Percentiles rank a stretch among this genome's conserved stretches.
Conservation (phyloP, 2,888 invertebrate genomes). For the Eupithecia exiguata region DNA sequence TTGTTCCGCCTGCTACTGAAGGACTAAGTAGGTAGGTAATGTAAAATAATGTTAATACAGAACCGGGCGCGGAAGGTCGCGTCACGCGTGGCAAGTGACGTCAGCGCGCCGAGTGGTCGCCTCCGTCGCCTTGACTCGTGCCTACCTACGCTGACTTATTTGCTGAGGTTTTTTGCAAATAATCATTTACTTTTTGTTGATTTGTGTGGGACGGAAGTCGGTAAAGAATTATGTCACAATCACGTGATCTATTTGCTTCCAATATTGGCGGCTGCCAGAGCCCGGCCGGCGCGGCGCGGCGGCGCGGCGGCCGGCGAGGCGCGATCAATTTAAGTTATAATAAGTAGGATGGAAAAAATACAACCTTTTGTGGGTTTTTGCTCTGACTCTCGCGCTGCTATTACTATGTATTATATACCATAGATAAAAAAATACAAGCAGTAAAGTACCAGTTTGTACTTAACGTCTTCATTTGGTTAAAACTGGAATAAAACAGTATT, state of each 20-base stretch:
- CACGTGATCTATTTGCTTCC: slow-evolving; percentile 1
- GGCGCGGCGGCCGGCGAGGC: too few relatives aligned
- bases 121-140: slow-evolving; percentile 31
- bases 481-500: slow-evolving; percentile 6
- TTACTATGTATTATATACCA: too few relatives aligned
- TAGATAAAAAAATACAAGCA: neutral
- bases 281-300: neutral
- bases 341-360: too few relatives aligned
- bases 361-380: too few relatives aligned
- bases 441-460: neutral
- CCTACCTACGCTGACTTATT: slow-evolving; percentile 41
- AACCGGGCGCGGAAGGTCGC: neutral
- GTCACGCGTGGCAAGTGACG: neutral
- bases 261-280: neutral
- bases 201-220: slow-evolving; percentile 39
- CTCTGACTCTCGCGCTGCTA: too few relatives aligned
- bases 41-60: neutral
- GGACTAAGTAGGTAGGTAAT: neutral
- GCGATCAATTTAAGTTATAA: too few relatives aligned
- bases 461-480: slow-evolving; percentile 5
- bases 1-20: neutral
- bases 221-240: slow-evolving; percentile 2
- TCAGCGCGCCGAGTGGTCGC: neutral
- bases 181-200: slow-evolving; percentile 30
- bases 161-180: slow-evolving; percentile 35